Percentiles rank a stretch among this genome's conserved stretches.
Conservation (phyloP, 1,140 invertebrate species). For the Neodiprion fabricii region DNA sequence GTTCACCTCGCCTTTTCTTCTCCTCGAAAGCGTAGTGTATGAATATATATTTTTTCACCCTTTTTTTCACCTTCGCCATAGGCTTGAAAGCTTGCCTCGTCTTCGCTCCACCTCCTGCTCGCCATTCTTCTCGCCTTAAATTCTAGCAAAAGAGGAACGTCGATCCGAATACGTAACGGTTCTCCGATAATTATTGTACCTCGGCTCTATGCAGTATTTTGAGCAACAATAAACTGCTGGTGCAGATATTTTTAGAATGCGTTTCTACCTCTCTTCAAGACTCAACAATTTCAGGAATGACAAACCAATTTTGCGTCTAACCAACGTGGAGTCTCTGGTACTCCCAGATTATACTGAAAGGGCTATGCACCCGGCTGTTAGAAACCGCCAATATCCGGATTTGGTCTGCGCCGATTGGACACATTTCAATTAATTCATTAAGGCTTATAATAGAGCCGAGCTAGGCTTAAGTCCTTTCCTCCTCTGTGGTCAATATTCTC, state of each 20-base stretch:
- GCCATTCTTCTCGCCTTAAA: neutral
- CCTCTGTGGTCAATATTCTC: neutral
- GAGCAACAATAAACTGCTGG: too few relatives aligned
- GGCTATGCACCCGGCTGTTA: too few relatives aligned
- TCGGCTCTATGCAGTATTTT: neutral
- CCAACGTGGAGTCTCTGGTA: too few relatives aligned
- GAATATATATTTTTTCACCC: conserved; percentile 13
- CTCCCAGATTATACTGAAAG: too few relatives aligned
- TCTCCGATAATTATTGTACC: neutral
- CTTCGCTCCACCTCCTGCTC: neutral
- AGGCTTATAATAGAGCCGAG: neutral
- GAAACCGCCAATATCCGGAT: neutral
- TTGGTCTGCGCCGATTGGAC: neutral
- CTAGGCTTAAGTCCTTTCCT: neutral
- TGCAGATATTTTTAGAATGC: too few relatives aligned
- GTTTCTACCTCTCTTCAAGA: too few relatives aligned
- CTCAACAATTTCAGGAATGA: too few relatives aligned
- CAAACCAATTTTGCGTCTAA: too few relatives aligned
- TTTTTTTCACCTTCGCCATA: neutral
- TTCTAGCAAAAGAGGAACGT: too few relatives aligned
- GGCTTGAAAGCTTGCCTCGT: conserved; percentile 6
- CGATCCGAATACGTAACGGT: neutral
- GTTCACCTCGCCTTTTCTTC: conserved; percentile 10
- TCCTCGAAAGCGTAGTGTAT: conserved; percentile 10
- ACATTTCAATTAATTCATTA: neutral